Evolutionary conservation across 2,888 invertebrate species (phyloP).

Genomic region (Drosophila meridiana): DNA sequence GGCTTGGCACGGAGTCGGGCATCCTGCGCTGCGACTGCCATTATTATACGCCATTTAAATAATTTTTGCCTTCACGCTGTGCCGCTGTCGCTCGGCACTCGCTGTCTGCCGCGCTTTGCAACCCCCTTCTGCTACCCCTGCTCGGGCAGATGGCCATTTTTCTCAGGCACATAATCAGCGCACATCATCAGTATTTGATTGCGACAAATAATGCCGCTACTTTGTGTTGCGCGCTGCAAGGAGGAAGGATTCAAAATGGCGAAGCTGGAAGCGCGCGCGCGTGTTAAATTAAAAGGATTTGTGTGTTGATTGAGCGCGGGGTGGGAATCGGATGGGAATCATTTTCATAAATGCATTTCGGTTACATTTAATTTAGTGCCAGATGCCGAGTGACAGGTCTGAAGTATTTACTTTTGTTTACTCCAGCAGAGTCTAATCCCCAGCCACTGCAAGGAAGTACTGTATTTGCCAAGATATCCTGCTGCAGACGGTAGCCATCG

Average conservation of each 20-base stretch:
- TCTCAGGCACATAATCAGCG: slow-evolving; percentile 81
- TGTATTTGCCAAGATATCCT: slow-evolving; percentile 15
- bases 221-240: slow-evolving; percentile 73
- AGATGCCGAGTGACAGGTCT: slow-evolving; percentile 17
- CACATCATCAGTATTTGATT: slow-evolving; percentile 84
- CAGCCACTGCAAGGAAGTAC: slow-evolving; percentile 45
- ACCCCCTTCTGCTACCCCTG: slow-evolving; percentile 40
- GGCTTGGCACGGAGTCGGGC: slow-evolving; percentile 23
- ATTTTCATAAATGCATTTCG: slow-evolving; percentile 3
- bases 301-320: slow-evolving; percentile 78
- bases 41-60: slow-evolving; percentile 85
- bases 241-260: slow-evolving; percentile 61
- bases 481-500: slow-evolving; percentile 51
- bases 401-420: background rate
- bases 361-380: slow-evolving; percentile 20
- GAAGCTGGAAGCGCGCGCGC: slow-evolving; percentile 40
- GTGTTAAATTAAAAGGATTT: slow-evolving; percentile 82
- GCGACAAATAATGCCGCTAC: slow-evolving; percentile 84
- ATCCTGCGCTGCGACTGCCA: slow-evolving; percentile 77
- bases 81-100: slow-evolving; percentile 65
- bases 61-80: slow-evolving; percentile 80
- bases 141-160: slow-evolving; percentile 50
- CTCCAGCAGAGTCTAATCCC: slow-evolving; percentile 36
- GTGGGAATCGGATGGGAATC: slow-evolving; percentile 15
- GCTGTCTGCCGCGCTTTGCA: slow-evolving; percentile 57